Conservation (phyloP, 2,113 vertebrate genomes). For the Pelvicachromis taeniatus region DNA sequence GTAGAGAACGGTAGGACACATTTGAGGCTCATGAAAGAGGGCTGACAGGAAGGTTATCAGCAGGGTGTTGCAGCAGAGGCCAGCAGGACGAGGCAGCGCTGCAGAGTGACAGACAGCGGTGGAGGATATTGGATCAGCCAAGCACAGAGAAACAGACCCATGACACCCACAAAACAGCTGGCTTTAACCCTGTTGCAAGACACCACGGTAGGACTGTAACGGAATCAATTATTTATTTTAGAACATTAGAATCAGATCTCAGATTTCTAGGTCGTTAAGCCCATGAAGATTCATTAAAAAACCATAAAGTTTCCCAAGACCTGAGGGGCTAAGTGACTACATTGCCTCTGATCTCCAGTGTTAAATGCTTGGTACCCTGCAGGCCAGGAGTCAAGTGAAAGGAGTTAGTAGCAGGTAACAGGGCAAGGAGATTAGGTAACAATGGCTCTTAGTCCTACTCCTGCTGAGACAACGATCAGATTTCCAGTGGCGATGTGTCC, state of each 20-base stretch:
- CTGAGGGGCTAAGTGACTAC: slow-evolving; percentile 4
- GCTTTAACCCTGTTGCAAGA: not conserved
- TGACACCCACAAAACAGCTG: slow-evolving; percentile 25
- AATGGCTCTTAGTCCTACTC: slow-evolving; percentile 3
- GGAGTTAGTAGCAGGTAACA: slow-evolving; percentile 30
- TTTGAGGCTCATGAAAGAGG: slow-evolving; percentile 58
- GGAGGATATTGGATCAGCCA: not conserved
- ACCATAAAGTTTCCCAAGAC: slow-evolving; percentile 37
- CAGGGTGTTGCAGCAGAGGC: slow-evolving; percentile 28
- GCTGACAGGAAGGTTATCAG: slow-evolving; percentile 69
- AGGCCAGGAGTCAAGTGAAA: slow-evolving; percentile 37
- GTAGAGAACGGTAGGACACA: slow-evolving; percentile 37
- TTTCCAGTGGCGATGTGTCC: slow-evolving; percentile 27
- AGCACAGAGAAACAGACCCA: not conserved
- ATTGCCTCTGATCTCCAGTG: slow-evolving; percentile 36
- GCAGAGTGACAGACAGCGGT: not conserved
- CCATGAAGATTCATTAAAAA: slow-evolving; percentile 62
- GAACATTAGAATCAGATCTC: slow-evolving; percentile 40
- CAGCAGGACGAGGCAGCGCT: slow-evolving; percentile 9
- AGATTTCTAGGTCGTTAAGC: slow-evolving; percentile 52
- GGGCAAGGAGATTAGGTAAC: slow-evolving; percentile 49
- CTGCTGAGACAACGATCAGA: slow-evolving; percentile 10
- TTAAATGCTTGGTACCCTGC: slow-evolving; percentile 17
- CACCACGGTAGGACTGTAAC: slow-evolving; percentile 13
- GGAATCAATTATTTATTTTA: slow-evolving; percentile 60